Percentiles rank a stretch among this genome's conserved stretches.
Evolutionary conservation across 2,113 vertebrate genomes (phyloP).

Genomic region (Alaudala cheleensis): DNA sequence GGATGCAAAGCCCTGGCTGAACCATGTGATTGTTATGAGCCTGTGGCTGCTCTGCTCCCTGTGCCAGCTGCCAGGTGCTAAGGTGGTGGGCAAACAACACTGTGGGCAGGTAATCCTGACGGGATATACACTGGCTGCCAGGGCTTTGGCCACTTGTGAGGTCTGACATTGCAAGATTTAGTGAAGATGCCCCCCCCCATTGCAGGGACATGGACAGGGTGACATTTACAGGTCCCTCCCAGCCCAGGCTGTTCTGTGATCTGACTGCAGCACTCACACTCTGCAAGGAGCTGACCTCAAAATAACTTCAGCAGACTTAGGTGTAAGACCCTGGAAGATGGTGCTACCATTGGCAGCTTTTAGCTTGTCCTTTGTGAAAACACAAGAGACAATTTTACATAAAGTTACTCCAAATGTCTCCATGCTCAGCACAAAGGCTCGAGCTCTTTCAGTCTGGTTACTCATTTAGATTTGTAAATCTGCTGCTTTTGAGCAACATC

Average conservation of each 20-base stretch:
- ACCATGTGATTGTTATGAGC: accelerated
- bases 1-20: neutral
- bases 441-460: neutral
- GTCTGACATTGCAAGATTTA: neutral
- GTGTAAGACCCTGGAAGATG: neutral
- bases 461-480: neutral
- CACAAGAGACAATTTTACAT: neutral
- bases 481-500: neutral
- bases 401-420: neutral
- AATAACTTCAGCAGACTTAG: neutral
- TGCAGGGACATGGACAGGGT: neutral
- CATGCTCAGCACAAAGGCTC: neutral
- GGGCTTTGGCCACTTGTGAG: neutral
- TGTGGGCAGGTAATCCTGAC: neutral
- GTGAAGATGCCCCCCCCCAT: neutral
- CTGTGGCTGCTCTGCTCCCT: neutral
- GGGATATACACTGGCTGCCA: neutral
- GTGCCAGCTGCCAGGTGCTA: neutral
- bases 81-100: neutral
- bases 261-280: neutral
- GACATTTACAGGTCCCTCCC: neutral
- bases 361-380: neutral
- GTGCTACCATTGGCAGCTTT: neutral
- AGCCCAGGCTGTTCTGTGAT: neutral
- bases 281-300: neutral